Base-by-base conservation (phyloP, 1,140 invertebrate species). In the Pollicipes pollicipes region DNA sequence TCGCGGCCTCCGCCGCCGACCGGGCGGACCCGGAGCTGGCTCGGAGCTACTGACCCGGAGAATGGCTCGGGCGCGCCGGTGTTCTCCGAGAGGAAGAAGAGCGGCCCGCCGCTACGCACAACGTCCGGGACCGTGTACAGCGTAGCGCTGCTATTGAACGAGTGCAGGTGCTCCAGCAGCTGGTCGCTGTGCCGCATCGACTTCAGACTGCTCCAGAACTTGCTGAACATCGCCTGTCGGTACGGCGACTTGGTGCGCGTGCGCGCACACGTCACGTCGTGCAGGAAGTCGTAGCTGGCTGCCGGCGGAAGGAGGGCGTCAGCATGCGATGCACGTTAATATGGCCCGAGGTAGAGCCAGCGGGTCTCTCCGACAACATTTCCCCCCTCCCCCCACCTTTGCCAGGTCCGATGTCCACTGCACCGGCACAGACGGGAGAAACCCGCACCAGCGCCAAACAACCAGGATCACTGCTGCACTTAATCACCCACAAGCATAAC, bases 201-300 rank as follows among this genome's bases (percentile, higher is more conserved):
- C 64, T 84, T 84, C 70, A 87, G 75, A 17, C 83, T 83, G 17
- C 80, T 78, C 85, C 88, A 89, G 80, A 90, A 91, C 72, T 87
- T 82, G 70, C 84, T 85, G 30, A 90, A 85, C 69, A 89, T 85
- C 28, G 84, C 83, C 74, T 86, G 84, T 66, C 88, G 80, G 76
- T 87, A 88, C 30, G 83, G 81, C n/a, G 88, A 90, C 74, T 85
- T 84, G 27, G 87, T 81, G 64, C 84, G 84, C 77, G 87, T 89
- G 63, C 6, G 6, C 63, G 63, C 27, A n/a, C 63, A 64, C 1
- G 87, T 89, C 28, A 90, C 86, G 76, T 91, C 89, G 77, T 90
- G 88, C 27, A 91, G 79, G 81, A 91, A 90, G 76, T 90, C 88
- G 76, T 91, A 90, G 1, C 87, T 86, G 3, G 87, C 88, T 85